Conservation (phyloP, 1,140 invertebrate species). For the Drosophila funebris region DNA sequence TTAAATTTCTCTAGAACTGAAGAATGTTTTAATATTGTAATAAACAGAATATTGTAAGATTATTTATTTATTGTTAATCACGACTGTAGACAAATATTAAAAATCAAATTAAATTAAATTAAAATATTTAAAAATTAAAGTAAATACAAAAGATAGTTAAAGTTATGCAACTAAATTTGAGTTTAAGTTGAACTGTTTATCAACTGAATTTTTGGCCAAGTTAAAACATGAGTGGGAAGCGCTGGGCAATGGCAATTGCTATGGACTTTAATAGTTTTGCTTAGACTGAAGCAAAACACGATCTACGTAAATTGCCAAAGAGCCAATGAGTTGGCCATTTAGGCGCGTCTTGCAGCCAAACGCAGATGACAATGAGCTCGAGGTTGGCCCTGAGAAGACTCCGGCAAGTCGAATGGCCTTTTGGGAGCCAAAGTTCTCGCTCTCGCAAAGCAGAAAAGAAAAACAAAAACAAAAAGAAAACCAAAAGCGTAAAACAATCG, state of each 20-base stretch:
- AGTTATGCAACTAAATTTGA: neutral
- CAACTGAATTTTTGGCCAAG: neutral
- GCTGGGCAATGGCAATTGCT: neutral
- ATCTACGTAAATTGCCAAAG: slow-evolving; percentile 46
- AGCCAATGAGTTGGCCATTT: slow-evolving; percentile 27
- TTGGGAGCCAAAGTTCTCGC: slow-evolving; percentile 18
- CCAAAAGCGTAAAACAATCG: slow-evolving; percentile 54
- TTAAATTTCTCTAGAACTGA: too few species aligned
- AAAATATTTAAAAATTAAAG: neutral
- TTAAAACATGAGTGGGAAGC: slow-evolving; percentile 19
- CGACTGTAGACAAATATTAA: too few species aligned
- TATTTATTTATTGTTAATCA: too few species aligned
- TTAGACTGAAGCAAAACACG: slow-evolving; percentile 8
- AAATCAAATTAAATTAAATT: too few species aligned
- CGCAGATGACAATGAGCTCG: slow-evolving; percentile 67
- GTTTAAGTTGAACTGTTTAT: too few species aligned
- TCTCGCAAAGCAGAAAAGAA: neutral
- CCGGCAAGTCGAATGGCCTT: slow-evolving; percentile 36
- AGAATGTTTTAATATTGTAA: too few species aligned
- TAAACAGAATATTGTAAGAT: too few species aligned
- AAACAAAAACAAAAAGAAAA: slow-evolving; percentile 19
- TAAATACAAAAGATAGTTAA: too few species aligned
- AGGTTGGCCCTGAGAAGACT: slow-evolving; percentile 43
- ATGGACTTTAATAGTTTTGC: slow-evolving; percentile 6
- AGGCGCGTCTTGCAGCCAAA: slow-evolving; percentile 48